phyloP scores from a whole-genome alignment of 2,797 vertebrate species.

The Valencia hispanica region DNA sequence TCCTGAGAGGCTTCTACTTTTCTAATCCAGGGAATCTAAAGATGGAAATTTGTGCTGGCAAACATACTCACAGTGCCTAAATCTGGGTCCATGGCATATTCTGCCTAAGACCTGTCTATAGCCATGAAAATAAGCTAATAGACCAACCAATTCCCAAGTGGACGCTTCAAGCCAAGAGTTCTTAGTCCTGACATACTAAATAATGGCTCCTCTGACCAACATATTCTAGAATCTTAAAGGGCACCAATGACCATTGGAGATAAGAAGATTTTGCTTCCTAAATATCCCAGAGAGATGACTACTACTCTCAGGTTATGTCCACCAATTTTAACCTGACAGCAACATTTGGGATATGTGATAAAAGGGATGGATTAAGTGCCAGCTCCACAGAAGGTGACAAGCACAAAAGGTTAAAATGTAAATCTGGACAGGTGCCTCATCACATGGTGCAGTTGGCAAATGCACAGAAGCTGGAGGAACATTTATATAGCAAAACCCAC shows the following conservation, averaged over 20 bases:
- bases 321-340: slow-evolving; percentile 31
- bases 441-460: slow-evolving; percentile 58
- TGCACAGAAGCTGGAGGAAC: slow-evolving; percentile 64
- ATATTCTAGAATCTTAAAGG: slow-evolving; percentile 36
- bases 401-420: slow-evolving; percentile 9
- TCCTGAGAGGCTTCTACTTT: slow-evolving; percentile 85
- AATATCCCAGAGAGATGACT: slow-evolving; percentile 52
- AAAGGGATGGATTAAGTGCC: slow-evolving; percentile 33
- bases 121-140: slow-evolving; percentile 16
- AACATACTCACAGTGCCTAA: slow-evolving; percentile 10
- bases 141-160: slow-evolving; percentile 1
- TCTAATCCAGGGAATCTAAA: slow-evolving; percentile 33
- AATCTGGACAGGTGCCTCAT: slow-evolving; percentile 53
- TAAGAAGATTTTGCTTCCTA: slow-evolving; percentile 35
- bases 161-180: slow-evolving; percentile 31
- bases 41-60: slow-evolving; percentile 12
- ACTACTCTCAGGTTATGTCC: slow-evolving; percentile 45
- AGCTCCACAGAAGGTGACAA: slow-evolving; percentile 23
- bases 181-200: slow-evolving; percentile 36
- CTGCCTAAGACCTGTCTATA: slow-evolving; percentile 17
- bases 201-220: slow-evolving; percentile 20
- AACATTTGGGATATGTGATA: slow-evolving; percentile 17
- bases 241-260: slow-evolving; percentile 32
- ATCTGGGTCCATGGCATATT: slow-evolving; percentile 21
- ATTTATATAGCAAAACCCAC: slow-evolving; percentile 69